These are phyloP conservation scores for Hipposideros armiger DNA, from an alignment of 2,113 vertebrate genomes.

Conservation along the genomic window DNA sequence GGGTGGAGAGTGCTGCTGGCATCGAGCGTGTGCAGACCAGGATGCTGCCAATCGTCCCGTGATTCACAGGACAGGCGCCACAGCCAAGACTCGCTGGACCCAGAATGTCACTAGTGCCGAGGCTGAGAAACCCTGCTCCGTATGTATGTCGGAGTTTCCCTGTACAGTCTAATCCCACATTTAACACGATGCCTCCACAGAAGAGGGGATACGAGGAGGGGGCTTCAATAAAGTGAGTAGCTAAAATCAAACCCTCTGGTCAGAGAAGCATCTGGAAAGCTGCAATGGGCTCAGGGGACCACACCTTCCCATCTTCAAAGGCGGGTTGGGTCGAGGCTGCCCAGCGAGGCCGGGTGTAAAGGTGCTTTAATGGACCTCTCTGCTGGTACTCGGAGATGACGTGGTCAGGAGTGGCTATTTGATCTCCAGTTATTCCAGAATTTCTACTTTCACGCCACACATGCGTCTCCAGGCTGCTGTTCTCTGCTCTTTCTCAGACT, in stretches of 20 bases:
- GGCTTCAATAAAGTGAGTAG: rapidly evolving
- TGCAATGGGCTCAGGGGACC: background rate
- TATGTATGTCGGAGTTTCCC: rapidly evolving
- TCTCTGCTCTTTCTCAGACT: background rate
- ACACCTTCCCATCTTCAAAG: background rate
- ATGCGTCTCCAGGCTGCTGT: constrained; percentile 16
- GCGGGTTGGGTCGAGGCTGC: background rate
- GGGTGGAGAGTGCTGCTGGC: background rate
- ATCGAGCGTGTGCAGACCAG: background rate
- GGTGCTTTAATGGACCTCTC: constrained; percentile 57
- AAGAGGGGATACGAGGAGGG: background rate
- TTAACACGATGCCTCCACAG: rapidly evolving
- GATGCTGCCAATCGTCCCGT: rapidly evolving
- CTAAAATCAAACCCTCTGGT: background rate
- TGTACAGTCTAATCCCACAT: rapidly evolving
- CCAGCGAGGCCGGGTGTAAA: background rate
- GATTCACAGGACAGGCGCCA: background rate
- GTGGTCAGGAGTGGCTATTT: constrained; percentile 79
- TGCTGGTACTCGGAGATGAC: constrained; percentile 8
- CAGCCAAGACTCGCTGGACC: background rate
- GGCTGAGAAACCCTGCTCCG: background rate
- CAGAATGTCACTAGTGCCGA: rapidly evolving
- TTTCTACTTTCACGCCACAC: constrained; percentile 75
- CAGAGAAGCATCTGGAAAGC: background rate
- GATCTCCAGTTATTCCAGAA: constrained; percentile 83